Conservation (phyloP, 2,797 vertebrate genomes). For the Gallinago stenura region DNA sequence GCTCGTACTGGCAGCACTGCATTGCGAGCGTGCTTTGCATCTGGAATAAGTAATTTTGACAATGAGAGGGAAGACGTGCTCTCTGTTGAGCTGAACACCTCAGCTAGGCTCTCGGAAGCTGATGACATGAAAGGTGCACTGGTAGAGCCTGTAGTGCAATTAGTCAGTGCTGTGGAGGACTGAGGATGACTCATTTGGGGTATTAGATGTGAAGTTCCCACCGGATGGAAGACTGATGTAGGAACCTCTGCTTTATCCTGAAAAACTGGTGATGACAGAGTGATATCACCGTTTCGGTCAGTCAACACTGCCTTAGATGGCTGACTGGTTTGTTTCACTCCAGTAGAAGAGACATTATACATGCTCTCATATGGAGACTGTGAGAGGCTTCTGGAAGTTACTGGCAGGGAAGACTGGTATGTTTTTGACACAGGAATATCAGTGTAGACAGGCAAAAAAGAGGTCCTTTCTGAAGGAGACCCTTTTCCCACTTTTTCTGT, state of each 20-base stretch:
- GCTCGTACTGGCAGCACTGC: background rate
- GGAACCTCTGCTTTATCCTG: background rate
- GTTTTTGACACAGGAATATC: background rate
- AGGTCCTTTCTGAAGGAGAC: background rate
- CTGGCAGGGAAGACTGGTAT: background rate
- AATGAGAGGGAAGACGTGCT: background rate
- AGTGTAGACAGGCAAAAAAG: background rate
- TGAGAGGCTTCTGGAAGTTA: conserved; percentile 17
- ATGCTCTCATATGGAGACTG: background rate
- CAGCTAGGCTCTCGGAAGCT: conserved; percentile 21
- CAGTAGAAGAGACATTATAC: background rate
- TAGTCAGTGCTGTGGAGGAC: background rate
- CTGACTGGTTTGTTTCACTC: background rate
- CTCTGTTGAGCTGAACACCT: conserved; percentile 12
- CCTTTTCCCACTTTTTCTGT: background rate
- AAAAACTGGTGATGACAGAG: conserved; percentile 2
- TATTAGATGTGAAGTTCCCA: background rate
- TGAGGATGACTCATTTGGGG: background rate
- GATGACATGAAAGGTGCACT: conserved; percentile 6
- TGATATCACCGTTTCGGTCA: background rate
- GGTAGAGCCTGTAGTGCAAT: background rate
- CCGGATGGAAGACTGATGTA: background rate
- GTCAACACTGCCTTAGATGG: background rate
- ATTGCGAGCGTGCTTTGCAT: background rate
- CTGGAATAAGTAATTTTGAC: background rate